Percentiles rank a stretch among this genome's conserved stretches.
phyloP scores from a whole-genome alignment of 2,797 vertebrate genomes.

The Coluber constrictor region DNA sequence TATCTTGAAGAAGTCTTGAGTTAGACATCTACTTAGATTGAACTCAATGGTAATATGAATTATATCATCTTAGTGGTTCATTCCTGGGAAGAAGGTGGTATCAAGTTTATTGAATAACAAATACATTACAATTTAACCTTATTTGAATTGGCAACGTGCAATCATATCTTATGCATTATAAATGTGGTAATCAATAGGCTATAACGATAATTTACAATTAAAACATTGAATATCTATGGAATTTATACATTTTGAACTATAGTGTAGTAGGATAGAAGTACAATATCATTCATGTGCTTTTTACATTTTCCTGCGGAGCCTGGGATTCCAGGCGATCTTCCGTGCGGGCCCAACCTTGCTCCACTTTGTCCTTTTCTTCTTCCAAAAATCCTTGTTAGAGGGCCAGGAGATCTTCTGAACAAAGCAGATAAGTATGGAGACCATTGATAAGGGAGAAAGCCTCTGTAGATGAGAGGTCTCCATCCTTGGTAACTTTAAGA shows the following conservation, averaged over 20 bases:
- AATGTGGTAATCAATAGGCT: too few relatives aligned
- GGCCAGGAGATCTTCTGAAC: not conserved
- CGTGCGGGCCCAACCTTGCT: not conserved
- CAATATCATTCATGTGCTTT: not conserved
- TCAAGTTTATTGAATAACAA: too few relatives aligned
- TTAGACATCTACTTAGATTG: not conserved
- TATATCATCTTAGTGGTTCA: not conserved
- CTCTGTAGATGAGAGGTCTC: not conserved
- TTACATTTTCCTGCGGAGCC: not conserved
- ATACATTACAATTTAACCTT: too few relatives aligned
- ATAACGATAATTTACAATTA: too few relatives aligned
- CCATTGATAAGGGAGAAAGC: not conserved
- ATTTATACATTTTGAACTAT: too few relatives aligned
- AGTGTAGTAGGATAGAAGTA: not conserved
- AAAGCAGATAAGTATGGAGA: not conserved
- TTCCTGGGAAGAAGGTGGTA: not conserved
- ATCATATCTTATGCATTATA: too few relatives aligned
- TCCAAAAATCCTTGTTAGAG: not conserved
- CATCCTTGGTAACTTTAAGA: too few relatives aligned
- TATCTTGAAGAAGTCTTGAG: too few relatives aligned
- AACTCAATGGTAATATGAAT: not conserved
- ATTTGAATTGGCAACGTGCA: too few relatives aligned
- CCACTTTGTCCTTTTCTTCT: not conserved
- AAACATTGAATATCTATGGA: too few relatives aligned
- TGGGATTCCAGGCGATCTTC: not conserved